A percentile compares a stretch with the other conserved stretches of the same genome.
These are phyloP conservation scores for Margarornis squamiger DNA, from an alignment of 2,797 vertebrate species.

Conservation along the genomic window DNA sequence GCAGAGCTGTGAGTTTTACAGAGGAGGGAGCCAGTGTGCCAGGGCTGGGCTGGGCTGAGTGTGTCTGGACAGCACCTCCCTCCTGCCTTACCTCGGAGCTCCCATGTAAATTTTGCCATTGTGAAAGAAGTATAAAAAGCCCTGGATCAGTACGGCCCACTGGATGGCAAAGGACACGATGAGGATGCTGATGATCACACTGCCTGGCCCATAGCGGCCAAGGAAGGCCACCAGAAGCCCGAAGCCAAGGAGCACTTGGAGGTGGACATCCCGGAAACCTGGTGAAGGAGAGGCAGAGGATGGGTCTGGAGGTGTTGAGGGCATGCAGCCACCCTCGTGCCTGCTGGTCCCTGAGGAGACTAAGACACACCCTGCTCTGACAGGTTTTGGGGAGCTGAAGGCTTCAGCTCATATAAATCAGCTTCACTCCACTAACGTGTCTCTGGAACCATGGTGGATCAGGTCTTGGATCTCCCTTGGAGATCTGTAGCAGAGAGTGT, in stretches of 20 bases:
- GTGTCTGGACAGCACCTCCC: fast-evolving
- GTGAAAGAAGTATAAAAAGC: slow-evolving; percentile 80
- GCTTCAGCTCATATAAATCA: background rate
- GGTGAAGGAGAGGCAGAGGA: background rate
- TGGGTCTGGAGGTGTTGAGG: background rate
- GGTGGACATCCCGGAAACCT: slow-evolving; percentile 89
- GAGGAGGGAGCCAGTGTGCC: background rate
- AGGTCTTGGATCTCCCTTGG: background rate
- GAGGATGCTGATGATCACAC: slow-evolving; percentile 87
- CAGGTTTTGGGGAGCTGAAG: background rate
- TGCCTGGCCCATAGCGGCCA: slow-evolving; percentile 85
- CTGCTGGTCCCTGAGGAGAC: fast-evolving
- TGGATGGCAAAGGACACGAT: slow-evolving; percentile 85
- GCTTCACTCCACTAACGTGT: fast-evolving
- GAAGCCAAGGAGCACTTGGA: slow-evolving; percentile 90
- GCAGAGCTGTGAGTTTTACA: background rate
- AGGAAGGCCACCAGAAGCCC: slow-evolving; percentile 93
- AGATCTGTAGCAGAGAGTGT: background rate
- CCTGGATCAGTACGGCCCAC: slow-evolving; percentile 90
- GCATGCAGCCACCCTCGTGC: background rate
- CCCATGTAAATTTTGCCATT: slow-evolving; percentile 83
- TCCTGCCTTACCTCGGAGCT: slow-evolving; percentile 81
- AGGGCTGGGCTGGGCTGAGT: background rate
- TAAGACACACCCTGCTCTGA: background rate
- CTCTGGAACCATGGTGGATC: fast-evolving